Base-by-base conservation (phyloP, 2,888 invertebrate genomes). In the Lochmaea capreae region DNA sequence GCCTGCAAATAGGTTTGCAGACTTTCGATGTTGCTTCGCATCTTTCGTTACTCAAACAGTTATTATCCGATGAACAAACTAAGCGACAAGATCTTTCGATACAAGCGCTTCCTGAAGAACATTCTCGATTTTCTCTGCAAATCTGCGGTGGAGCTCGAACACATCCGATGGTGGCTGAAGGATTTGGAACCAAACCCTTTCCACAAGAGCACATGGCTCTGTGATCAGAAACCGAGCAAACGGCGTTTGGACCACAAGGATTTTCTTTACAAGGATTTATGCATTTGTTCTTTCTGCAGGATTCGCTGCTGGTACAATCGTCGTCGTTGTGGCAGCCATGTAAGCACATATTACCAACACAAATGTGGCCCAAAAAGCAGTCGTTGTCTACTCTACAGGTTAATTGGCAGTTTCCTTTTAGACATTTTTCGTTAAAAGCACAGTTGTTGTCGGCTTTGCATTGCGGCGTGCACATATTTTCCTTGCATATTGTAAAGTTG, bases 341-440 rank as follows among this genome's bases (percentile, higher is more conserved):
- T 73, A 94, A 91, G 83, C 97, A 97, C 88, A 94, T 94, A 82
- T 95, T 95, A 82, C 92, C 92, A 72, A 96, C 87, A 83, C 97
- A 97, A 78, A 97, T 95, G 82, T 97, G 96, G 0, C 96, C 96
- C 73, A 96, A 89, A 91, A 97, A 96, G 82, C 97, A 97, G 83
- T 97, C 97, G 82, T 96, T 95, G 85, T 97, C 96, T 1, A 96
- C 93, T 65, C 96, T 92, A 84, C 97, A 97, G 3, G 96, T 97
- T 73, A 97, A 92, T 91, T 95, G 91, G 85, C 97, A 97, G 82
- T 92, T 93, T 79, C 93, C 94, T 82, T 91, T 90, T 10, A 95
- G 88, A 87, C 97, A 97, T 86, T 95, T 94, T 87, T 97, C 97
- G 84, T 97, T 97, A 74, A 94, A 90, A 3, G 96, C 97, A 85